Base-by-base conservation (phyloP, 2,113 vertebrate species). In the Condylura cristata region DNA sequence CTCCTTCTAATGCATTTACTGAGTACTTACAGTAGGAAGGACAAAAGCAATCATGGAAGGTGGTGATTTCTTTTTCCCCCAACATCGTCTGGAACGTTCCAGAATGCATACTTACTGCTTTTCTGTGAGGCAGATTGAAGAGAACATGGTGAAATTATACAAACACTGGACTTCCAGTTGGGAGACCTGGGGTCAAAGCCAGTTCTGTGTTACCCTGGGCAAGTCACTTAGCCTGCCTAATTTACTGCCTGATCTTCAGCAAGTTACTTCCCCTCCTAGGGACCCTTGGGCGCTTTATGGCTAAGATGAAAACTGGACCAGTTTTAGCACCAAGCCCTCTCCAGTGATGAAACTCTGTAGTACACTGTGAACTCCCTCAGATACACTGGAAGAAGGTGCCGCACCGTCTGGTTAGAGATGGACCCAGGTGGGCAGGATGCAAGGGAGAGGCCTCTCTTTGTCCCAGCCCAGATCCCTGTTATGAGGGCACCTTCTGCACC, bases 81-180 rank as follows among this genome's bases (percentile, higher is more conserved):
- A 48, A n/a, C 71, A 76, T 46, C 16, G 84, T 86, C 70, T 83
- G 84, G 82, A 90, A 87, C 86, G 24, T 87, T 86, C 83, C 91
- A 48, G 48, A 91, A 93, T 56, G 28, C 86, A 68, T 53, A 26
- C 24, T 32, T 88, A 18, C 7, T 65, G 41, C 22, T 37, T 74
- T 79, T 58, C 63, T 65, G 28, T 68, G 51, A 48, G 17, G 13
- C 16, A 56, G 46, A 41, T 61, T 65, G 46, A 46, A 74, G n/a
- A 90, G 46, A n/a, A 3, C 76, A 76, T 13, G 22, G 34, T 37
- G 24, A 75, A 90, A 85, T 51, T 30, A 20, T 17, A 18, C 60
- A 20, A 83, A 75, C 61, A 32, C 34, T 53, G 7, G 58, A 32
- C 76, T 39, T 84, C 46, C 44, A 51, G 13, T 89, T 65, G 65